Evolutionary conservation across 2,113 vertebrate species (phyloP).

Genomic region (Triplophysa siluroides): DNA sequence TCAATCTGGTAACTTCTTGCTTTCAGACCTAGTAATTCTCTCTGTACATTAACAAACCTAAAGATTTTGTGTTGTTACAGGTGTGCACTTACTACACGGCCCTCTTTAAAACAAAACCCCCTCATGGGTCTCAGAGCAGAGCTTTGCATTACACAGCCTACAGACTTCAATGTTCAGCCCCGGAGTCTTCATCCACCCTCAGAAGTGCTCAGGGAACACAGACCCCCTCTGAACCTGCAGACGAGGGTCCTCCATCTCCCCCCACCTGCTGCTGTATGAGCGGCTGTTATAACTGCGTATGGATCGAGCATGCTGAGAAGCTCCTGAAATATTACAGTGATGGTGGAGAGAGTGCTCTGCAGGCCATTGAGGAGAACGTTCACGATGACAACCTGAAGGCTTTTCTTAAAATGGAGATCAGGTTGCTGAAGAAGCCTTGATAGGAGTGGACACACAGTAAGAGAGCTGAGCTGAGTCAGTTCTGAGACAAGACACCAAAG

Average conservation of each 20-base stretch:
- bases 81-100: slow-evolving; percentile 47
- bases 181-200: fast-evolving
- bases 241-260: slow-evolving; percentile 58
- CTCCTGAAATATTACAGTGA: slow-evolving; percentile 80
- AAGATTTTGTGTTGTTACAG: slow-evolving; percentile 45
- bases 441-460: not conserved
- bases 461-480: too few species aligned
- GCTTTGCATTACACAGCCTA: not conserved
- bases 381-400: slow-evolving; percentile 85
- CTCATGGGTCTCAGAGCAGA: not conserved
- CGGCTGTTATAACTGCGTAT: slow-evolving; percentile 91
- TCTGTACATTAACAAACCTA: not conserved
- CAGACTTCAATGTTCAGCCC: not conserved
- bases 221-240: not conserved
- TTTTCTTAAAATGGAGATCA: slow-evolving; percentile 89
- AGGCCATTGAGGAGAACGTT: slow-evolving; percentile 80
- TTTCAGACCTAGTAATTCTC: not conserved
- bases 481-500: too few species aligned
- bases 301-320: slow-evolving; percentile 83
- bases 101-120: not conserved
- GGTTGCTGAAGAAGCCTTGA: slow-evolving; percentile 71
- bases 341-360: slow-evolving; percentile 77
- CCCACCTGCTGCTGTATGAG: slow-evolving; percentile 92
- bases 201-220: not conserved
- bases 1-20: too few species aligned